Conservation (phyloP, 2,888 invertebrate genomes). For the Octodonta nipae region DNA sequence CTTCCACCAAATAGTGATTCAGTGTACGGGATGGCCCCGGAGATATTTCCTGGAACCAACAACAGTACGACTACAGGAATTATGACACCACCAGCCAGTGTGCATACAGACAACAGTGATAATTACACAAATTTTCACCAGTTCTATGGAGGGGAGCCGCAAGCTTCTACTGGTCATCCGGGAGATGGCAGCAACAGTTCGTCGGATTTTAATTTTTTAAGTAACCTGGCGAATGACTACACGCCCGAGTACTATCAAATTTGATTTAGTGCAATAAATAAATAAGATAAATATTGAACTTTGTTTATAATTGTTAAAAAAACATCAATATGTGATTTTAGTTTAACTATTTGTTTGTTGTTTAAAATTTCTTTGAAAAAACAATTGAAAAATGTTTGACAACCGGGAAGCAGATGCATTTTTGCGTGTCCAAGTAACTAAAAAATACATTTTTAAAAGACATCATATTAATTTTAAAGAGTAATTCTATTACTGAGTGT, state of each 20-base stretch:
- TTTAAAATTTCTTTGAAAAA: too few relatives aligned
- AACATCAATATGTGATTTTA: background rate
- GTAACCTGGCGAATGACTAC: conserved; percentile 83
- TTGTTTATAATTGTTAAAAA: conserved; percentile 12
- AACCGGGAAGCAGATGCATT: too few relatives aligned
- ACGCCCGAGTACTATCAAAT: conserved; percentile 81
- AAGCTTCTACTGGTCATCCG: conserved; percentile 31
- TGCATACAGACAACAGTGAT: conserved; percentile 48
- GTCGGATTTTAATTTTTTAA: conserved; percentile 88
- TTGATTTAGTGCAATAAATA: conserved; percentile 37
- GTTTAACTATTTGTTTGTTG: conserved; percentile 4
- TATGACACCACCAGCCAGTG: conserved; percentile 47
- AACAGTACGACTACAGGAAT: conserved; percentile 38
- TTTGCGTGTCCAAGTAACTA: too few relatives aligned
- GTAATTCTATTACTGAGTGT: too few relatives aligned
- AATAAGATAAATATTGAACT: conserved; percentile 15
- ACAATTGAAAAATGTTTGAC: too few relatives aligned
- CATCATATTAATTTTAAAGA: too few relatives aligned
- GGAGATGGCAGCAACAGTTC: conserved; percentile 80
- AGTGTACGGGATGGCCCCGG: conserved; percentile 35
- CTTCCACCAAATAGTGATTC: conserved; percentile 37
- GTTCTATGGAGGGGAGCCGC: conserved; percentile 46
- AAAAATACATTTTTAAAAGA: too few relatives aligned
- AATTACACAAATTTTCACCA: conserved; percentile 58
- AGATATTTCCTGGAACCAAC: conserved; percentile 33